A percentile compares a stretch with the other conserved stretches of the same genome.
phyloP scores from a whole-genome alignment of 2,113 vertebrate genomes.

The Xerus inauris region DNA sequence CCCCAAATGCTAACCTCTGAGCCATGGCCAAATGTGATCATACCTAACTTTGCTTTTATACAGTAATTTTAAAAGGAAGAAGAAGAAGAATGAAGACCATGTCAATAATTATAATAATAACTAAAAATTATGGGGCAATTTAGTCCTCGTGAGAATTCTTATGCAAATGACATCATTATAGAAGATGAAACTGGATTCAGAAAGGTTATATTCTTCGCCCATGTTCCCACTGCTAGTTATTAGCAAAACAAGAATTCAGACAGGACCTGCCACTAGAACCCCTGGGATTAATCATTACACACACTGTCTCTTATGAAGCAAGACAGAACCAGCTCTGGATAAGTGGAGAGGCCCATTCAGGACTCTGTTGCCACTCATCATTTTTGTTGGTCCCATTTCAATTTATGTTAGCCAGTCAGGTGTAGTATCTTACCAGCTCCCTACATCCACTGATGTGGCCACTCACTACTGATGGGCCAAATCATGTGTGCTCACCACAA shows the following conservation, averaged over 20 bases:
- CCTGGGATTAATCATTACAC: not conserved
- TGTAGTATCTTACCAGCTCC: not conserved
- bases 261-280: not conserved
- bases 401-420: not conserved
- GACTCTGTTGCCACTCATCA: accelerated
- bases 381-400: not conserved
- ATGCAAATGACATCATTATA: not conserved
- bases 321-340: not conserved
- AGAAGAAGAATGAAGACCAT: not conserved
- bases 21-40: not conserved
- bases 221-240: not conserved
- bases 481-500: not conserved
- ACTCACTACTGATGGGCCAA: constrained; percentile 26
- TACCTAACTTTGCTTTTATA: not conserved
- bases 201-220: not conserved
- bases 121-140: not conserved
- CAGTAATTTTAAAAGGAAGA: not conserved
- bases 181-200: not conserved
- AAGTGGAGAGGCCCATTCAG: not conserved
- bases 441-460: not conserved
- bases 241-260: not conserved
- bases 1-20: not conserved
- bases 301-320: not conserved
- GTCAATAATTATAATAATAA: not conserved
- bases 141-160: not conserved